These are phyloP conservation scores for Crossocerus cetratus DNA, from an alignment of 2,888 invertebrate species.

Conservation along the genomic window DNA sequence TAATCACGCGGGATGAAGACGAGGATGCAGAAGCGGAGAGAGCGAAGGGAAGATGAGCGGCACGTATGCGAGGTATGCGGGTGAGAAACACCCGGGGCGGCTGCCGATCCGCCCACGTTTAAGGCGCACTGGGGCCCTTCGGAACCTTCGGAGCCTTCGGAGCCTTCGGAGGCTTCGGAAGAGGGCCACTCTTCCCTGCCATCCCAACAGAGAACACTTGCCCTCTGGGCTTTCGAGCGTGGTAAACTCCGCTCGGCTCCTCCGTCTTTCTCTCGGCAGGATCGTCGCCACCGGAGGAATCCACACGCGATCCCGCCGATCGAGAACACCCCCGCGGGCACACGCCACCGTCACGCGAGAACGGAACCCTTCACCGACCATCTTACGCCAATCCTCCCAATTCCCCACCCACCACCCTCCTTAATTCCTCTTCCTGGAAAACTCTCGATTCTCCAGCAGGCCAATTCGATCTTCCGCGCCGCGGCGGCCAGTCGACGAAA, in stretches of 20 bases:
- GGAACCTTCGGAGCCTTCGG: constrained; percentile 8
- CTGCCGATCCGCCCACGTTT: constrained; percentile 72
- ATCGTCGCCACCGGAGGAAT: neutral
- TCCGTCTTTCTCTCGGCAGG: constrained; percentile 2
- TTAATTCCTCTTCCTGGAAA: neutral
- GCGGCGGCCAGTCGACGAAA: too few relatives aligned
- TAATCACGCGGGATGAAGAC: constrained; percentile 5
- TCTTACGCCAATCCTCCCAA: neutral
- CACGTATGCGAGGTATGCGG: constrained; percentile 69
- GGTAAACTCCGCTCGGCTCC: constrained; percentile 32
- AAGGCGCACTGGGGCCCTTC: constrained; percentile 50
- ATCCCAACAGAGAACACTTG: constrained; percentile 14
- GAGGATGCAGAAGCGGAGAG: constrained; percentile 12
- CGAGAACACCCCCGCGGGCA: constrained; percentile 74
- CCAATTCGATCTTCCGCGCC: too few relatives aligned
- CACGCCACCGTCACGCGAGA: constrained; percentile 74
- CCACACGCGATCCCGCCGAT: neutral
- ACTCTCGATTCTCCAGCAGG: neutral
- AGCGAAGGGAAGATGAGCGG: constrained; percentile 53
- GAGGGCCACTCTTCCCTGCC: constrained; percentile 2
- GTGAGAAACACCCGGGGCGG: constrained; percentile 72
- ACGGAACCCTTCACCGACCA: constrained; percentile 27
- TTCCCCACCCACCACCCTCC: neutral
- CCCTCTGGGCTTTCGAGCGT: constrained; percentile 15
- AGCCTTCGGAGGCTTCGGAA: constrained; percentile 21